A percentile compares a stretch with the other conserved stretches of the same genome.
Evolutionary conservation across 35 echinoderm and acorn worm genomes (phyloP).

Genomic region (Ptychodera flava): DNA sequence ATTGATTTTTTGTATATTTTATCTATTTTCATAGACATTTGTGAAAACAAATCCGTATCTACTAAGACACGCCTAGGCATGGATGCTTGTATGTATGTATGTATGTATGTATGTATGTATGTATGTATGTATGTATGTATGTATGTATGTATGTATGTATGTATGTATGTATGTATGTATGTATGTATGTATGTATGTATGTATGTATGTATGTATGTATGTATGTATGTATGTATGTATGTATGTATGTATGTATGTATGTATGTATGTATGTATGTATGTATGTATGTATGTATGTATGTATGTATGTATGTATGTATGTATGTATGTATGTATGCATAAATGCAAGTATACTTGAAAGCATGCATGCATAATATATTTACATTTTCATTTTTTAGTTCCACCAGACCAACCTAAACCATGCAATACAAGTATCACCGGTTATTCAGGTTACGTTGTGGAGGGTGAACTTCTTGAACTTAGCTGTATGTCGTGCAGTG

Average conservation of each 20-base stretch:
- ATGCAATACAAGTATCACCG: not conserved
- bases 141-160: too few species aligned
- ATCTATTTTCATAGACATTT: too few species aligned
- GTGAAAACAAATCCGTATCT: too few species aligned
- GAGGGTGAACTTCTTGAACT: not conserved
- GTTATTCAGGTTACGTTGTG: not conserved
- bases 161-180: too few species aligned
- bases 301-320: not conserved
- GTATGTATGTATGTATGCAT: not conserved
- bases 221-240: not conserved
- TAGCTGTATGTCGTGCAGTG: not conserved
- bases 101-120: too few species aligned
- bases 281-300: not conserved
- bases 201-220: not conserved
- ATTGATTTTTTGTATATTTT: too few species aligned
- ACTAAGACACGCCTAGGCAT: too few species aligned
- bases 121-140: too few species aligned
- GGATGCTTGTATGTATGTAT: too few species aligned
- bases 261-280: not conserved
- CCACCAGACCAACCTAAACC: not conserved
- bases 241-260: not conserved
- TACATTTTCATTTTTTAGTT: not conserved
- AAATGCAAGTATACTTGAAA: not conserved
- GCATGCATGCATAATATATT: not conserved
- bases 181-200: too few species aligned